Conservation (phyloP, 2,113 vertebrate species). For the Aspiorhynchus laticeps region DNA sequence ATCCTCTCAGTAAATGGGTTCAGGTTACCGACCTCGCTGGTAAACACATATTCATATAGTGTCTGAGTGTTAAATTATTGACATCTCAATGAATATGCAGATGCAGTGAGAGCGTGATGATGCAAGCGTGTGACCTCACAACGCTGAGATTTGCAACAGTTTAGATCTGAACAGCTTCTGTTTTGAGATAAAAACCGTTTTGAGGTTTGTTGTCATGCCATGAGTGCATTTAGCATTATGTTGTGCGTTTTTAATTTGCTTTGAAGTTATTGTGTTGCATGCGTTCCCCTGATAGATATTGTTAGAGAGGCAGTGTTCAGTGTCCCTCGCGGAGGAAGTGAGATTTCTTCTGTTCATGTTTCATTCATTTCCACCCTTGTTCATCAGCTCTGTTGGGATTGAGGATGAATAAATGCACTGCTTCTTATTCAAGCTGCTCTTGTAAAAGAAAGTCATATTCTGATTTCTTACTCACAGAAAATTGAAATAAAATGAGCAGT, state of each 20-base stretch:
- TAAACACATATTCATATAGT: constrained; percentile 71
- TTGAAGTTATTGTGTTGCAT: constrained; percentile 69
- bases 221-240: constrained; percentile 61
- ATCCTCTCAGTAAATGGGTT: constrained; percentile 13
- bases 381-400: constrained; percentile 22
- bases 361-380: constrained; percentile 22
- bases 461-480: neutral
- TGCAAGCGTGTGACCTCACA: constrained; percentile 62
- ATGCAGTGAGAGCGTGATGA: constrained; percentile 60
- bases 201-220: constrained; percentile 65
- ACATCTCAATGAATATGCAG: constrained; percentile 83
- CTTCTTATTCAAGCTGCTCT: neutral
- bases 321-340: constrained; percentile 18
- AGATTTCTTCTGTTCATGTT: constrained; percentile 34
- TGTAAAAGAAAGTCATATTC: neutral
- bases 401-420: constrained; percentile 5
- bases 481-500: neutral
- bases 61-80: constrained; percentile 79
- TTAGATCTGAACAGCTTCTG: constrained; percentile 70
- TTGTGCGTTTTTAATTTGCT: constrained; percentile 58
- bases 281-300: constrained; percentile 67
- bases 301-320: constrained; percentile 41
- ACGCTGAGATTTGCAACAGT: constrained; percentile 75
- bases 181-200: constrained; percentile 65
- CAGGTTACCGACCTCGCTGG: constrained; percentile 41